phyloP scores from a whole-genome alignment of 2,113 vertebrate species.

The Syrrhaptes paradoxus region DNA sequence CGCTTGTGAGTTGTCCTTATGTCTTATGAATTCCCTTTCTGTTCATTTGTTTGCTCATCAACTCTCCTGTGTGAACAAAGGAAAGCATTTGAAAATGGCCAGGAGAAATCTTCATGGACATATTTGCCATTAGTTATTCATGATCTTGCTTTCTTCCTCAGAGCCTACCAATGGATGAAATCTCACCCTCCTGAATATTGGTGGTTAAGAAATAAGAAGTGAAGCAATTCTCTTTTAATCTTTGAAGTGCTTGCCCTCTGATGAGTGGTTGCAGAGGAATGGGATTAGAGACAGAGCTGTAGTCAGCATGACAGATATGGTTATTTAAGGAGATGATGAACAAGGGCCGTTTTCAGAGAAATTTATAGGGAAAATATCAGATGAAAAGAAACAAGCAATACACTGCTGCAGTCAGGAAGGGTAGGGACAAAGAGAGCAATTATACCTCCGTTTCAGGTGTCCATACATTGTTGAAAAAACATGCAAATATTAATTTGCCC shows the following conservation, averaged over 20 bases:
- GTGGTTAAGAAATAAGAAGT: constrained; percentile 25
- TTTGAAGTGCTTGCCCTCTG: constrained; percentile 28
- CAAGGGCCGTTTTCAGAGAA: neutral
- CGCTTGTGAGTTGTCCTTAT: neutral
- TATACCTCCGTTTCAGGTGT: neutral
- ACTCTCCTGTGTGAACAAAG: neutral
- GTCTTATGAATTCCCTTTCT: neutral
- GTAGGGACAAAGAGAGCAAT: neutral
- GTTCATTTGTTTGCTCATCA: constrained; percentile 17
- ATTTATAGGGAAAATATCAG: neutral
- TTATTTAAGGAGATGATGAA: constrained; percentile 21
- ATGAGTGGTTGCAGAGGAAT: constrained; percentile 7
- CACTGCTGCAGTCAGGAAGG: neutral
- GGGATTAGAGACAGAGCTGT: neutral
- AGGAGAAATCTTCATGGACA: neutral
- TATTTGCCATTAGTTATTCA: constrained; percentile 44
- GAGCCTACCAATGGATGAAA: neutral
- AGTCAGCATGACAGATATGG: neutral
- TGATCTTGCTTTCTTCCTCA: neutral
- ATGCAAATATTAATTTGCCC: neutral
- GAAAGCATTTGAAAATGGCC: neutral
- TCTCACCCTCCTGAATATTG: neutral
- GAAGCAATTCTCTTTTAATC: constrained; percentile 40
- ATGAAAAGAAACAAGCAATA: neutral
- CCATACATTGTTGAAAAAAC: neutral